phyloP scores from a whole-genome alignment of 2,888 invertebrate genomes.

The Caradrina clavipalpis region DNA sequence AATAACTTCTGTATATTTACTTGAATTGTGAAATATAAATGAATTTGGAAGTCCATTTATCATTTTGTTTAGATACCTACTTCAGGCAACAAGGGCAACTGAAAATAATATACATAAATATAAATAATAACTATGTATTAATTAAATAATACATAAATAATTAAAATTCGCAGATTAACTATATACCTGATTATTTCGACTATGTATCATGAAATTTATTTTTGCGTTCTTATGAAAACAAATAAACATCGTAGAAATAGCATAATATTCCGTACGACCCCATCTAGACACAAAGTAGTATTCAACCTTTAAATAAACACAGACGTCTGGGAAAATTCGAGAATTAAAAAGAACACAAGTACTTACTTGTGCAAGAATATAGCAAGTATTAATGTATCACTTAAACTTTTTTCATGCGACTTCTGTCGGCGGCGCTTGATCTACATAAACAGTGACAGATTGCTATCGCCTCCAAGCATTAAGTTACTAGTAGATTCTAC shows the following conservation, averaged over 20 bases:
- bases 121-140: too few relatives aligned
- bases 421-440: constrained; percentile 60
- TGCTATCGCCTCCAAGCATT: constrained; percentile 60
- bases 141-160: too few relatives aligned
- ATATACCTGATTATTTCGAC: too few relatives aligned
- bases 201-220: too few relatives aligned
- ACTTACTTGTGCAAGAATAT: constrained; percentile 27
- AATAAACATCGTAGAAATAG: too few relatives aligned
- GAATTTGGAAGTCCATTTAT: neutral
- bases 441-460: constrained; percentile 60
- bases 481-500: constrained; percentile 53
- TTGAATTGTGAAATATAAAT: neutral
- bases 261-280: too few relatives aligned
- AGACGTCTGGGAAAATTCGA: constrained; percentile 14
- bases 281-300: neutral
- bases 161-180: too few relatives aligned
- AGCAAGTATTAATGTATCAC: constrained; percentile 57
- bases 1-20: neutral
- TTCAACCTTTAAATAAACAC: constrained; percentile 27
- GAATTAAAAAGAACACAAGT: constrained; percentile 19
- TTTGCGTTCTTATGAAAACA: too few relatives aligned
- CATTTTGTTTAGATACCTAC: too few relatives aligned
- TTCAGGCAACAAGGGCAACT: too few relatives aligned
- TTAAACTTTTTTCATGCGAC: constrained; percentile 52
- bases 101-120: too few relatives aligned